phyloP scores from a whole-genome alignment of 2,888 invertebrate genomes.

The Volucella inflata region DNA sequence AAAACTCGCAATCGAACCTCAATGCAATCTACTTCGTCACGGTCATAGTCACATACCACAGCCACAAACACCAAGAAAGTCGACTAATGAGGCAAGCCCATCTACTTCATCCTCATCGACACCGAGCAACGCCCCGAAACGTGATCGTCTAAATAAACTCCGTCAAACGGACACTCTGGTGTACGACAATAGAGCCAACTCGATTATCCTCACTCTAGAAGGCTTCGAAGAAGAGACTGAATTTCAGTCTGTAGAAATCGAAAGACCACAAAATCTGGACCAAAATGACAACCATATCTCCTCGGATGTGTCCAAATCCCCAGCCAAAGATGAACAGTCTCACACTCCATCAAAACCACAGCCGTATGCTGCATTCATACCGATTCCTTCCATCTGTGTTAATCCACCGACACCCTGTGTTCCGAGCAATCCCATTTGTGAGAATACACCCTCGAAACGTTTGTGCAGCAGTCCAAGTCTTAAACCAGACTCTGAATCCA shows the following conservation, averaged over 20 bases:
- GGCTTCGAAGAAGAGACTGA: constrained; percentile 66
- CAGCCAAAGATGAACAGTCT: constrained; percentile 43
- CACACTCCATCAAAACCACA: constrained; percentile 57
- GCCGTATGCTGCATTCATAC: constrained; percentile 67
- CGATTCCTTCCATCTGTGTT: constrained; percentile 80
- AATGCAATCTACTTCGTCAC: constrained; percentile 63
- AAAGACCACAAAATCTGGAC: constrained; percentile 55
- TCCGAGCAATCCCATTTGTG: constrained; percentile 49
- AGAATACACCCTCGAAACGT: constrained; percentile 76
- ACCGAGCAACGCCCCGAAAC: neutral
- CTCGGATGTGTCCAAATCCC: constrained; percentile 48
- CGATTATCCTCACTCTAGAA: constrained; percentile 76
- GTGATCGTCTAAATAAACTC: constrained; percentile 77
- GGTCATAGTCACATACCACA: constrained; percentile 72
- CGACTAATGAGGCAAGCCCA: constrained; percentile 18
- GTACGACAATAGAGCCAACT: constrained; percentile 79
- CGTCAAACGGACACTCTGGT: constrained; percentile 81
- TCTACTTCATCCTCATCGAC: neutral
- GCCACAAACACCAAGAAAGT: constrained; percentile 53
- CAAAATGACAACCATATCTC: constrained; percentile 67
- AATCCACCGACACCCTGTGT: constrained; percentile 80
- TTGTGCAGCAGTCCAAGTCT: constrained; percentile 80
- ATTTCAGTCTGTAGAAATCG: constrained; percentile 57
- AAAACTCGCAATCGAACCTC: constrained; percentile 24
- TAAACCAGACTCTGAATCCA: constrained; percentile 75